Conservation (phyloP, 2,797 vertebrate species). For the Cetoscarus ocellatus region DNA sequence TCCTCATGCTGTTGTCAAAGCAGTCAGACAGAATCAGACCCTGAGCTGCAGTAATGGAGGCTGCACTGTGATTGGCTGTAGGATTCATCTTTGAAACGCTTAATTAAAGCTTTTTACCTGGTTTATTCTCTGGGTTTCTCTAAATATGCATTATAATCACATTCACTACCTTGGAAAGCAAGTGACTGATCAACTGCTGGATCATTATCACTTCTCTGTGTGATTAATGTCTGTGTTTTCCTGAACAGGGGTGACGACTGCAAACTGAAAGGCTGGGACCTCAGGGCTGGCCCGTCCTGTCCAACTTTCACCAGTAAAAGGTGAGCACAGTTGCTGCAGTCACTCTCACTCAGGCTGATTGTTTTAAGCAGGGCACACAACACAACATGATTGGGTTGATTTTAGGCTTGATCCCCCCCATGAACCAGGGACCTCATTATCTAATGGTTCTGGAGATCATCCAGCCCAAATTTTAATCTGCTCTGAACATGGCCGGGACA, state of each 20-base stretch:
- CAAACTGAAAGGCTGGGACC: conserved; percentile 95
- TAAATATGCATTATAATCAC: neutral
- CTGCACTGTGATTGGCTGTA: too few relatives aligned
- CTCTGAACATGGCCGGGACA: too few relatives aligned
- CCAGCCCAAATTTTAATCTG: too few relatives aligned
- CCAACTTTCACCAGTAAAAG: conserved; percentile 89
- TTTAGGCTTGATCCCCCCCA: too few relatives aligned
- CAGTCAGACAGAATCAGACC: too few relatives aligned
- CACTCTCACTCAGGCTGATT: neutral
- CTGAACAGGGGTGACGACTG: conserved; percentile 93
- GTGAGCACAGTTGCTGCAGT: conserved; percentile 46
- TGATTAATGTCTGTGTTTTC: neutral
- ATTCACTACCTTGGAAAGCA: neutral
- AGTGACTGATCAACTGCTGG: neutral
- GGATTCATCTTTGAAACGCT: too few relatives aligned
- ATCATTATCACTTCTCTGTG: neutral
- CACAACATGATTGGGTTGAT: too few relatives aligned
- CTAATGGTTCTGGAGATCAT: too few relatives aligned
- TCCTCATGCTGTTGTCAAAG: too few relatives aligned
- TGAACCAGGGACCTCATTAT: too few relatives aligned
- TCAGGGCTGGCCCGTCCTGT: conserved; percentile 75
- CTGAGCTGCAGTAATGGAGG: neutral
- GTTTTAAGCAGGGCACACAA: neutral
- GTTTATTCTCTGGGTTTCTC: neutral
- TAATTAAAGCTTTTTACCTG: too few relatives aligned